Conservation (phyloP, 2,113 vertebrate genomes). For the Nematolebias whitei region DNA sequence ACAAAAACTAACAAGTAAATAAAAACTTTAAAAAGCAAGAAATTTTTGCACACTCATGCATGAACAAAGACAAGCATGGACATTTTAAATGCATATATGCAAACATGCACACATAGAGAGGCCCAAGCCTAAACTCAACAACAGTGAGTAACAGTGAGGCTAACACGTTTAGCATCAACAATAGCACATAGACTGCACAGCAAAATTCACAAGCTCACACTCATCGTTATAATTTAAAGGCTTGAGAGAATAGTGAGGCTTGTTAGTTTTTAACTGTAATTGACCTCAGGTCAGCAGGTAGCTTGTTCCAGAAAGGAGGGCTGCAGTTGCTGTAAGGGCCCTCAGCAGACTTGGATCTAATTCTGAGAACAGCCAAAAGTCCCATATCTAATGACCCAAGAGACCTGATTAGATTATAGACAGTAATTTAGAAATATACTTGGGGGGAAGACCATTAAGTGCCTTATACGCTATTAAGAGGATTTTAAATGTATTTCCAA, state of each 20-base stretch:
- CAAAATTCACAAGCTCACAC: background rate
- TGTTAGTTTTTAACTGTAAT: background rate
- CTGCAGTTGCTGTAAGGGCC: background rate
- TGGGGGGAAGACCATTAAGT: background rate
- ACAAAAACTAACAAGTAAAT: too few relatives aligned
- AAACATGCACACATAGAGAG: background rate
- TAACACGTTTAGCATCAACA: too few relatives aligned
- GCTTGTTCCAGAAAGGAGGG: background rate
- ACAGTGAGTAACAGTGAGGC: too few relatives aligned
- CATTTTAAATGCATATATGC: background rate
- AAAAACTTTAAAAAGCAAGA: too few relatives aligned
- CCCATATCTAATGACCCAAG: background rate
- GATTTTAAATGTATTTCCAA: background rate
- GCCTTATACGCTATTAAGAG: background rate
- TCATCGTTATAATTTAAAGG: background rate
- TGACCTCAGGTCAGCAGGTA: background rate
- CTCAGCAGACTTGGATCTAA: conserved; percentile 1
- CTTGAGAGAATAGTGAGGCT: background rate
- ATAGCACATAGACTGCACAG: too few relatives aligned
- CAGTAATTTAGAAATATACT: conserved; percentile 27
- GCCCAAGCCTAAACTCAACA: too few relatives aligned
- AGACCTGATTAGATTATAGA: conserved; percentile 2
- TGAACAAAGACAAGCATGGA: too few relatives aligned
- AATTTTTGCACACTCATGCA: too few relatives aligned
- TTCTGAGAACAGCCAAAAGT: background rate